Percentiles rank a stretch among this genome's conserved stretches.
phyloP scores from a whole-genome alignment of 2,113 vertebrate genomes.

The human (Homo sapiens) region GRCh38 chr2:112836501-112837000 shows the following conservation, averaged over 20 bases:
- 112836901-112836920: background rate
- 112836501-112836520: background rate
- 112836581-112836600: too few species aligned
- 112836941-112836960: constrained; percentile 2
- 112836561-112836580: background rate
- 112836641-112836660: background rate
- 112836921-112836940: background rate
- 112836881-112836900: background rate
- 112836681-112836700: background rate
- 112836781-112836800: background rate
- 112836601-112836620: background rate
- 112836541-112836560: background rate
- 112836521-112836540: background rate
- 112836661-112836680: background rate
- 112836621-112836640: background rate
- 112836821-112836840: constrained; percentile 67
- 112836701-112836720: constrained; percentile 53
- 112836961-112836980: background rate
- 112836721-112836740: background rate
- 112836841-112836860: constrained; percentile 54
- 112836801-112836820: constrained; percentile 70
- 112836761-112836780: background rate
- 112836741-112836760: background rate
- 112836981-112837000: constrained; percentile 35
- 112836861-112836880: constrained; percentile 56